Conservation (phyloP, 2,888 invertebrate species). For the Conops quadrifasciatus region DNA sequence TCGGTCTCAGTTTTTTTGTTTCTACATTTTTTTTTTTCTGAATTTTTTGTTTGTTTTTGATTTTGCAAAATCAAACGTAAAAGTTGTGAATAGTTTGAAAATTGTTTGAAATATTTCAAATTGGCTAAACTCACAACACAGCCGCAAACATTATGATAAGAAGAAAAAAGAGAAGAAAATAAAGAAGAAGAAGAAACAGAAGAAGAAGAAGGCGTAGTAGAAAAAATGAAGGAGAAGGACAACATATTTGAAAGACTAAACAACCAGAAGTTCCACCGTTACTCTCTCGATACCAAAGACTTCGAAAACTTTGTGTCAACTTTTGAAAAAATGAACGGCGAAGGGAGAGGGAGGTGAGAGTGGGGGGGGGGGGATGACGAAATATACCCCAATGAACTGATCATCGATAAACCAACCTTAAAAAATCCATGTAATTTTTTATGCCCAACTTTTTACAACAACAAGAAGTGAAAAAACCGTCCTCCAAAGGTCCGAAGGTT, state of each 20-base stretch:
- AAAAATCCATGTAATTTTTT: conserved; percentile 22
- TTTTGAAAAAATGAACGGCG: neutral
- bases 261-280: neutral
- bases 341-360: too few species aligned
- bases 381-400: neutral
- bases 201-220: neutral
- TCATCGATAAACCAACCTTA: conserved; percentile 14
- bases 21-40: neutral
- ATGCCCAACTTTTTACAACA: neutral
- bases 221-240: neutral
- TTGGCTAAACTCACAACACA: conserved; percentile 28
- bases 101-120: conserved; percentile 27
- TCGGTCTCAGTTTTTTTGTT: conserved; percentile 9
- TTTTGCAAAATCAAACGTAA: conserved; percentile 29
- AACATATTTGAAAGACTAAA: neutral
- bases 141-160: neutral
- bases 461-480: neutral
- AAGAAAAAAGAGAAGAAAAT: neutral
- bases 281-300: neutral
- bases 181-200: neutral
- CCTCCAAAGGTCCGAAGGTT: too few species aligned
- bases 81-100: conserved; percentile 20
- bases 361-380: neutral
- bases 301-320: conserved; percentile 12
- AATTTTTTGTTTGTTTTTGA: neutral